Evolutionary conservation across 2,113 vertebrate species (phyloP).

Genomic region (Gymnobelideus leadbeateri): DNA sequence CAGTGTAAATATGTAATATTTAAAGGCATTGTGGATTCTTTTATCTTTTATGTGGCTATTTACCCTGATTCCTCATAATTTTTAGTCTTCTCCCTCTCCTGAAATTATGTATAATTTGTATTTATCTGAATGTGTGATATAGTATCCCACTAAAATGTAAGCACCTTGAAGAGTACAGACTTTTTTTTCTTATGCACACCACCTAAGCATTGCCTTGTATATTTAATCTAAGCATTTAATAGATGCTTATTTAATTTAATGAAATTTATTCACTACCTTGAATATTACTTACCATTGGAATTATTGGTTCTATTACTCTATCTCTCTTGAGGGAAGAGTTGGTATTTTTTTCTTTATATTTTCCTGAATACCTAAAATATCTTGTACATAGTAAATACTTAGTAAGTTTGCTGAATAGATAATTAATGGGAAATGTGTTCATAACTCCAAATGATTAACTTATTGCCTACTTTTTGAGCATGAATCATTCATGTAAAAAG

Average conservation of each 20-base stretch:
- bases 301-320: background rate
- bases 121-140: background rate
- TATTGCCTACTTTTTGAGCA: background rate
- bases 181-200: background rate
- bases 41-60: background rate
- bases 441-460: conserved; percentile 38
- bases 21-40: background rate
- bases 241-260: background rate
- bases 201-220: background rate
- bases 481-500: background rate
- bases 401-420: background rate
- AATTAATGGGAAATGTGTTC: background rate
- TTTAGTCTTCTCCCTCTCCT: background rate
- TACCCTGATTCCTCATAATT: background rate
- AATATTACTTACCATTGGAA: background rate
- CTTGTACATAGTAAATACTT: background rate
- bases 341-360: background rate
- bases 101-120: background rate
- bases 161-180: background rate
- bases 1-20: background rate
- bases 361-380: background rate
- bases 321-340: background rate
- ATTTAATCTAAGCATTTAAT: background rate
- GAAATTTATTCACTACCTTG: background rate
- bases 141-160: background rate